A percentile compares a stretch with the other conserved stretches of the same genome.
These are phyloP conservation scores for Meriones unguiculatus DNA, from an alignment of 2,113 vertebrate genomes.

Conservation along the genomic window DNA sequence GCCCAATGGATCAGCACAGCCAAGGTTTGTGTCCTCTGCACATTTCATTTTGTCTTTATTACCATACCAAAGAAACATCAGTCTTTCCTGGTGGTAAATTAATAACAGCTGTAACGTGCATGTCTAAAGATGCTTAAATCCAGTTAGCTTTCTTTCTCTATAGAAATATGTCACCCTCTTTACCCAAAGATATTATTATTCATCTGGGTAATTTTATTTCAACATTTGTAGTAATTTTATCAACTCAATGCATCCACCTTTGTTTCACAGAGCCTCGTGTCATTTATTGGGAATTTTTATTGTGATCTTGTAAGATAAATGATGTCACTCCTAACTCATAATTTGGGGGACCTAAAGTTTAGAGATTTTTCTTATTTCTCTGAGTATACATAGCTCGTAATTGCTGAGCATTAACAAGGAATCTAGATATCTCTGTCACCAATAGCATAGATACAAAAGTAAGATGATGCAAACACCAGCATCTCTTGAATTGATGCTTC, in stretches of 20 bases:
- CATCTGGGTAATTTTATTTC: not conserved
- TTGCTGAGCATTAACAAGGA: not conserved
- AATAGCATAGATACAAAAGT: not conserved
- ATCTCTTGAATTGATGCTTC: not conserved
- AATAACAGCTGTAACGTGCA: not conserved
- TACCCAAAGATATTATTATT: not conserved
- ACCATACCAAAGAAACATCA: not conserved
- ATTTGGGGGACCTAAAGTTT: not conserved
- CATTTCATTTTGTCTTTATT: not conserved
- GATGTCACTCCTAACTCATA: not conserved
- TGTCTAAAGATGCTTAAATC: not conserved
- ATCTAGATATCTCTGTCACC: not conserved
- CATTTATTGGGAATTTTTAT: not conserved
- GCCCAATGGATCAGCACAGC: slow-evolving; percentile 98
- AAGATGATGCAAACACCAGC: not conserved
- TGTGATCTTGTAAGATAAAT: not conserved
- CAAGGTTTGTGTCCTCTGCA: slow-evolving; percentile 90
- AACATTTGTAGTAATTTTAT: not conserved
- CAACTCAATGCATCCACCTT: not conserved
- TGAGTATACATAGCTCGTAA: not conserved
- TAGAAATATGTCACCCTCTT: not conserved
- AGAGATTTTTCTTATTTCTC: not conserved
- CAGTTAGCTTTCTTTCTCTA: not conserved
- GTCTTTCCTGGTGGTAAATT: not conserved
- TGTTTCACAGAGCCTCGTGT: not conserved